Percentiles rank a stretch among this genome's conserved stretches.
phyloP scores from a whole-genome alignment of 1,140 invertebrate species.

The Hyphantria cunea region DNA sequence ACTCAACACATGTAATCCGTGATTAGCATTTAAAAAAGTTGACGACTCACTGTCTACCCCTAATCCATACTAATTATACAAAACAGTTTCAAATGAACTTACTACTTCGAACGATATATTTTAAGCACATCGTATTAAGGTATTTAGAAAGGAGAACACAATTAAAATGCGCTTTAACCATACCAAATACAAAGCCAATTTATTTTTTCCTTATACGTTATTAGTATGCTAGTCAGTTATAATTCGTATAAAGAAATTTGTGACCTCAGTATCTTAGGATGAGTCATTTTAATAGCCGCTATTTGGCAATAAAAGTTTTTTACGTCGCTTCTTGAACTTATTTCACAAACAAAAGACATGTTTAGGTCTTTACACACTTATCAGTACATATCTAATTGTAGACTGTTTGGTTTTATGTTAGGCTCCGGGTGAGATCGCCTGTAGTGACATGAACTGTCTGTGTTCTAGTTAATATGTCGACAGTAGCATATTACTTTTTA shows the following conservation, averaged over 20 bases:
- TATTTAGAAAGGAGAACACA: conserved; percentile 54
- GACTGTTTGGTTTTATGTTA: too few relatives aligned
- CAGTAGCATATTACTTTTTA: too few relatives aligned
- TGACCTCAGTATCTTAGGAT: conserved; percentile 58
- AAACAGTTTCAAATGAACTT: conserved; percentile 1
- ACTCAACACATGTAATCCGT: too few relatives aligned
- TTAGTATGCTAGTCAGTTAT: conserved; percentile 54
- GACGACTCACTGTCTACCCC: neutral
- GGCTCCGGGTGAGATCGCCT: too few relatives aligned
- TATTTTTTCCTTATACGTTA: conserved; percentile 52
- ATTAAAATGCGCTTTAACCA: conserved; percentile 57
- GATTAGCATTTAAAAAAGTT: neutral
- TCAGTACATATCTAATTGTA: too few relatives aligned
- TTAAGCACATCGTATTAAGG: conserved; percentile 28
- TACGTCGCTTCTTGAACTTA: conserved; percentile 30
- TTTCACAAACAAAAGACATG: conserved; percentile 35
- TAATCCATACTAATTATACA: conserved; percentile 3
- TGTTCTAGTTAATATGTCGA: too few relatives aligned
- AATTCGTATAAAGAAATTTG: conserved; percentile 56
- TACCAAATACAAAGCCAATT: conserved; percentile 44
- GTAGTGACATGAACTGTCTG: too few relatives aligned
- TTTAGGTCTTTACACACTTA: conserved; percentile 28
- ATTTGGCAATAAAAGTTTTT: conserved; percentile 53
- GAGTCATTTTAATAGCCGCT: conserved; percentile 64
- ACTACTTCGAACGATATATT: conserved; percentile 8